These are phyloP conservation scores for Peromyscus melanophrys DNA, from an alignment of 2,797 vertebrate genomes.

Conservation along the genomic window DNA sequence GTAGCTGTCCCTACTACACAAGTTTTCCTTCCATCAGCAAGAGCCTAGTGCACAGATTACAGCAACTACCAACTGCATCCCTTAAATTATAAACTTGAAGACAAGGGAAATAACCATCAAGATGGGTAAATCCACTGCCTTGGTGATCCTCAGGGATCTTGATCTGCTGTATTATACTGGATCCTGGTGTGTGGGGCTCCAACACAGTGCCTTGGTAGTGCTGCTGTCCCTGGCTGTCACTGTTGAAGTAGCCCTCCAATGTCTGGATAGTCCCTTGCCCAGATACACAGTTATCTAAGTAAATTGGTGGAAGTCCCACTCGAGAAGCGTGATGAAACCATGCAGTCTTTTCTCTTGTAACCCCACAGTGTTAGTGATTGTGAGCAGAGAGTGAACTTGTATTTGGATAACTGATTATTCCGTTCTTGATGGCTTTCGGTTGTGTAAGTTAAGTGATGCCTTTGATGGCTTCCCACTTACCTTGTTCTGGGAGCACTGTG, in stretches of 20 bases:
- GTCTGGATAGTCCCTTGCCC: neutral
- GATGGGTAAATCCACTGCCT: neutral
- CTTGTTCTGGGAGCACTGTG: neutral
- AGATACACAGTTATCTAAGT: neutral
- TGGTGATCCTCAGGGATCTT: neutral
- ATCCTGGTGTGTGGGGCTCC: neutral
- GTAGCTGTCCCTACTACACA: neutral
- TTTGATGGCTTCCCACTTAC: neutral
- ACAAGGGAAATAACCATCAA: neutral
- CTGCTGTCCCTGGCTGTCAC: neutral
- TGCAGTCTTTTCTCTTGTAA: neutral
- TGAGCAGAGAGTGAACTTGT: neutral
- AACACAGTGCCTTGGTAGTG: neutral
- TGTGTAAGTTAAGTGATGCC: neutral
- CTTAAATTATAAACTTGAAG: neutral
- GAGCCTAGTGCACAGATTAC: neutral
- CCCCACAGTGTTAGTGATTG: neutral
- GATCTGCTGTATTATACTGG: neutral
- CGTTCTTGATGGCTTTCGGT: neutral
- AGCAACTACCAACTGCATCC: neutral
- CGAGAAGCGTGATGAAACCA: neutral
- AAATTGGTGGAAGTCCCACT: neutral
- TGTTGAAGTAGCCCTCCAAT: neutral
- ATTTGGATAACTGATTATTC: neutral
- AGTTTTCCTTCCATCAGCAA: neutral